Conservation (phyloP, 2,888 invertebrate genomes). For the Xestobium rufovillosum region DNA sequence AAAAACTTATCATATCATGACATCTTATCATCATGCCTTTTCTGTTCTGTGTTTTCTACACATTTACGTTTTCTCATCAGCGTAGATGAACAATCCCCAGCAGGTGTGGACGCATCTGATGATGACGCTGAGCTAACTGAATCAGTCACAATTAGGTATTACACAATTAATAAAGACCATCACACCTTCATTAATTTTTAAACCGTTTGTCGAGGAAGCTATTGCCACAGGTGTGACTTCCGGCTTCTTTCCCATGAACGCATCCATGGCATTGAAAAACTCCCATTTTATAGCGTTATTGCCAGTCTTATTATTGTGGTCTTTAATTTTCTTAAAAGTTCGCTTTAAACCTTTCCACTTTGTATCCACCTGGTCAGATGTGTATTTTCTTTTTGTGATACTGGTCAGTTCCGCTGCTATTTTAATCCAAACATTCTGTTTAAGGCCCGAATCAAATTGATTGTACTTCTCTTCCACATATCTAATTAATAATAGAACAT, state of each 20-base stretch:
- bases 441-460: too few species aligned
- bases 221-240: conserved; percentile 2
- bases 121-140: too few species aligned
- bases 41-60: conserved; percentile 5
- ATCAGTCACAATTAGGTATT: too few species aligned
- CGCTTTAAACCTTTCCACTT: conserved; percentile 13
- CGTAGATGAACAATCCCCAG: too few species aligned
- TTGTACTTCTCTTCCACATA: too few species aligned
- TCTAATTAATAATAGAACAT: too few species aligned
- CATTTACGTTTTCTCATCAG: conserved; percentile 4
- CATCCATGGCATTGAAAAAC: too few species aligned
- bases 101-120: too few species aligned
- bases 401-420: conserved; percentile 5
- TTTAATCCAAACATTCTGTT: conserved; percentile 9
- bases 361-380: conserved; percentile 8
- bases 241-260: too few species aligned
- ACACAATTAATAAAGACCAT: too few species aligned
- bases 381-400: conserved; percentile 4
- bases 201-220: not conserved
- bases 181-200: conserved; percentile 1
- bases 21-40: too few species aligned
- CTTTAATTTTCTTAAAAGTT: conserved; percentile 13
- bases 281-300: conserved; percentile 7
- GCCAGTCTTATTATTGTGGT: conserved; percentile 9
- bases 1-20: too few species aligned